Conservation (phyloP, 2,888 invertebrate genomes). For the Diogma glabrata region DNA sequence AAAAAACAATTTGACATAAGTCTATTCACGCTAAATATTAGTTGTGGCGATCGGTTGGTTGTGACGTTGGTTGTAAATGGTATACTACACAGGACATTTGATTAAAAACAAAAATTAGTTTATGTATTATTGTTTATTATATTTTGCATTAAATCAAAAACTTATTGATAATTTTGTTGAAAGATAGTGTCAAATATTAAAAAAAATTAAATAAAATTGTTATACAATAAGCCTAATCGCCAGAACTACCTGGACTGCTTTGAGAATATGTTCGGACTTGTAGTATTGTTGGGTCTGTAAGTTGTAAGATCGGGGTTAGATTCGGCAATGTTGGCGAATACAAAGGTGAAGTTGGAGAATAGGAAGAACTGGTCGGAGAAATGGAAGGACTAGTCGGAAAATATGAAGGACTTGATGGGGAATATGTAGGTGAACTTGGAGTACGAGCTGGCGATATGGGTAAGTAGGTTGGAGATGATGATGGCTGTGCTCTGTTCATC, state of each 20-base stretch:
- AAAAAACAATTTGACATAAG: too few relatives aligned
- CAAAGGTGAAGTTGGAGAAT: conserved; percentile 68
- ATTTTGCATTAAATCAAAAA: too few relatives aligned
- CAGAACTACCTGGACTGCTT: conserved; percentile 45
- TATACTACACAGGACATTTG: too few relatives aligned
- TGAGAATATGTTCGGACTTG: conserved; percentile 76
- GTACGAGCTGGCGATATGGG: conserved; percentile 52
- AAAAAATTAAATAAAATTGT: too few relatives aligned
- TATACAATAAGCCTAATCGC: too few relatives aligned
- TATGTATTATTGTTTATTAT: too few relatives aligned
- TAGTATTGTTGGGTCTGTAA: conserved; percentile 54
- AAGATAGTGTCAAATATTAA: too few relatives aligned
- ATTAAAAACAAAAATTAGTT: too few relatives aligned
- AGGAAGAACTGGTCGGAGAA: conserved; percentile 57
- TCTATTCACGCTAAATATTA: too few relatives aligned
- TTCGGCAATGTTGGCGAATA: conserved; percentile 74
- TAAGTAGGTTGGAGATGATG: conserved; percentile 38
- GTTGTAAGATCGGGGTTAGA: conserved; percentile 72
- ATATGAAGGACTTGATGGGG: conserved; percentile 17
- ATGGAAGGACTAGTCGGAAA: conserved; percentile 36
- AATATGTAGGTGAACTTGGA: conserved; percentile 8
- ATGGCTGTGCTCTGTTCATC: conserved; percentile 21
- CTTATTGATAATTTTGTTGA: too few relatives aligned
- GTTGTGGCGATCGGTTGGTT: too few relatives aligned
- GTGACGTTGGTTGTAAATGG: too few relatives aligned